phyloP scores from a whole-genome alignment of 1,140 invertebrate genomes.

The Bombus waltoni region DNA sequence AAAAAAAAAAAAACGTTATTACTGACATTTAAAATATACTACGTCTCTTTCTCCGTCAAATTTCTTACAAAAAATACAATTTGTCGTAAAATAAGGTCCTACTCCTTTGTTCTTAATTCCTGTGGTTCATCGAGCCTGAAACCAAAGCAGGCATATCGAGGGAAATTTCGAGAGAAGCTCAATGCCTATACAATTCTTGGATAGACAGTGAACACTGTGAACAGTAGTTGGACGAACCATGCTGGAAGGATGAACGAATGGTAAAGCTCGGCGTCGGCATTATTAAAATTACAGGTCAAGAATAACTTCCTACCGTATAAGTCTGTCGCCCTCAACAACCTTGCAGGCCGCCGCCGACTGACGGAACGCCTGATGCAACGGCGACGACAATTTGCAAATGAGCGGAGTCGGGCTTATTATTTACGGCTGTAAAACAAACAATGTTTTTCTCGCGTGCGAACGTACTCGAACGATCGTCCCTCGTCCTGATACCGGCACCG shows the following conservation, averaged over 20 bases:
- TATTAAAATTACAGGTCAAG: constrained; percentile 58
- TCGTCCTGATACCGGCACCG: neutral
- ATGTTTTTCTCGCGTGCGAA: neutral
- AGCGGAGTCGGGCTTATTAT: constrained; percentile 3
- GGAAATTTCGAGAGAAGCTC: neutral
- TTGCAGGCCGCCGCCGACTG: neutral
- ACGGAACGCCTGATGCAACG: constrained; percentile 29
- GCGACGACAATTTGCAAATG: constrained; percentile 26
- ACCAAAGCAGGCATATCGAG: too few species aligned
- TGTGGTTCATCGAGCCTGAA: too few species aligned
- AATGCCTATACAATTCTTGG: neutral
- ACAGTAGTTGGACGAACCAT: neutral
- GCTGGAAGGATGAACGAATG: constrained; percentile 1
- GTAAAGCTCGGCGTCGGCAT: constrained; percentile 7
- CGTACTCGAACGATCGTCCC: too few species aligned
- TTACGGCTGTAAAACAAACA: constrained; percentile 10
- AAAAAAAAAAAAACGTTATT: too few species aligned
- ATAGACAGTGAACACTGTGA: too few species aligned
- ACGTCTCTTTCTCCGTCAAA: too few species aligned
- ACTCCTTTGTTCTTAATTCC: too few species aligned
- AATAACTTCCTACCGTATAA: constrained; percentile 57
- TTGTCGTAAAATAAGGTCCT: rapidly evolving
- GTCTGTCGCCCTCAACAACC: constrained; percentile 44
- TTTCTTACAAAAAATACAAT: too few species aligned
- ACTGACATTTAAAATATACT: too few species aligned